phyloP scores from a whole-genome alignment of 2,113 vertebrate species.

The Nycticebus coucang region DNA sequence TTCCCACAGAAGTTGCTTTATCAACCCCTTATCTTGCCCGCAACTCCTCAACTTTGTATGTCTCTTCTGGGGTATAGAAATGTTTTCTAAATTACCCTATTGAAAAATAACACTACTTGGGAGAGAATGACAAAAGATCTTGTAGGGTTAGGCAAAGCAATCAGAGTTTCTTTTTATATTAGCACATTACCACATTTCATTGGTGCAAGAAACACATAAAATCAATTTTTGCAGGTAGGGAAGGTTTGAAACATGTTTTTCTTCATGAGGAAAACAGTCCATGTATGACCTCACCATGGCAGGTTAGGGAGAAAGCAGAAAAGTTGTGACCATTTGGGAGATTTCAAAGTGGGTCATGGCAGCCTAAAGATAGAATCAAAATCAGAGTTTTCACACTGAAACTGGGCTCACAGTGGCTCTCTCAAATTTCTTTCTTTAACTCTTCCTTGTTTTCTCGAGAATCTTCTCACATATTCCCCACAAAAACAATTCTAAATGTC shows the following conservation, averaged over 20 bases:
- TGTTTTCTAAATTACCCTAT: not conserved
- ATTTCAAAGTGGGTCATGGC: constrained; percentile 62
- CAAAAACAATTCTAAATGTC: not conserved
- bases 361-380: constrained; percentile 37
- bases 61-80: not conserved
- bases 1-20: not conserved
- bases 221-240: not conserved
- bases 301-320: not conserved
- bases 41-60: not conserved
- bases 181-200: not conserved
- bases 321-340: constrained; percentile 22
- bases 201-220: not conserved
- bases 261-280: not conserved
- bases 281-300: not conserved
- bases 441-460: not conserved
- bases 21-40: not conserved
- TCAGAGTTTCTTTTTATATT: not conserved
- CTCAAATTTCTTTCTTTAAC: not conserved
- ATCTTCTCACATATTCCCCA: not conserved
- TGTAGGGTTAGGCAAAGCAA: not conserved
- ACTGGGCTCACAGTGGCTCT: not conserved
- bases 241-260: not conserved
- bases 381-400: constrained; percentile 11
- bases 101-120: not conserved
- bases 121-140: not conserved